Percentiles rank a stretch among this genome's conserved stretches.
Conservation (phyloP, 2,888 invertebrate species). For the Drosophila phalerata region DNA sequence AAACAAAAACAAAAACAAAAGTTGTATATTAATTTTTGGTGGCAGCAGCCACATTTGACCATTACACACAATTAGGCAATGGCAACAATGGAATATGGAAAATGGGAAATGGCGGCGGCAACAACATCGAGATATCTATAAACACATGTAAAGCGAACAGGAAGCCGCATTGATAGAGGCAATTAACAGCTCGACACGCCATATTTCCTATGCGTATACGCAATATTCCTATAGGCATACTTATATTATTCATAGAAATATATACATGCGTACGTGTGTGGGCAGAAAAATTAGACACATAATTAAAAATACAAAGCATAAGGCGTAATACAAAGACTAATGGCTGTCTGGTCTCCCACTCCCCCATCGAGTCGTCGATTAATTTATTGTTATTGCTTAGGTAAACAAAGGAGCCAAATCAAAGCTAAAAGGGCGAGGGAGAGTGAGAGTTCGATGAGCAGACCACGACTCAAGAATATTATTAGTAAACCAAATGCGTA, state of each 20-base stretch:
- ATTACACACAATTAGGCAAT: slow-evolving; percentile 65
- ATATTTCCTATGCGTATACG: slow-evolving; percentile 60
- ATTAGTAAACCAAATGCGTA: slow-evolving; percentile 81
- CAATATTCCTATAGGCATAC: slow-evolving; percentile 17
- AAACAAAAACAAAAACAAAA: slow-evolving; percentile 33
- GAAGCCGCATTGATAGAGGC: slow-evolving; percentile 77
- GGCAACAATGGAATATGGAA: slow-evolving; percentile 17
- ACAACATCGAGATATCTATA: slow-evolving; percentile 51
- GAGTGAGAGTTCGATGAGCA: slow-evolving; percentile 36
- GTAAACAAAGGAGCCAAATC: slow-evolving; percentile 75
- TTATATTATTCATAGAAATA: slow-evolving; percentile 20
- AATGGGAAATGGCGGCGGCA: slow-evolving; percentile 27
- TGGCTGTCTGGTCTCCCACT: slow-evolving; percentile 47
- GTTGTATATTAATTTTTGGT: slow-evolving; percentile 44
- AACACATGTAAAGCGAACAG: slow-evolving; percentile 76
- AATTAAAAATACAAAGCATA: slow-evolving; percentile 81
- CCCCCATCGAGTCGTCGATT: slow-evolving; percentile 53
- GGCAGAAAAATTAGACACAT: slow-evolving; percentile 69
- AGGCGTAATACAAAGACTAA: slow-evolving; percentile 60
- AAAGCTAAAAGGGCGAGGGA: slow-evolving; percentile 28
- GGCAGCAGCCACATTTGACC: slow-evolving; percentile 15
- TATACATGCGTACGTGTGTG: slow-evolving; percentile 9
- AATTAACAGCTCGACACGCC: slow-evolving; percentile 79
- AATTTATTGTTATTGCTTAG: slow-evolving; percentile 81
- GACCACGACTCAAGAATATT: slow-evolving; percentile 49